phyloP scores from a whole-genome alignment of 1,140 invertebrate species.

The Apis laboriosa region DNA sequence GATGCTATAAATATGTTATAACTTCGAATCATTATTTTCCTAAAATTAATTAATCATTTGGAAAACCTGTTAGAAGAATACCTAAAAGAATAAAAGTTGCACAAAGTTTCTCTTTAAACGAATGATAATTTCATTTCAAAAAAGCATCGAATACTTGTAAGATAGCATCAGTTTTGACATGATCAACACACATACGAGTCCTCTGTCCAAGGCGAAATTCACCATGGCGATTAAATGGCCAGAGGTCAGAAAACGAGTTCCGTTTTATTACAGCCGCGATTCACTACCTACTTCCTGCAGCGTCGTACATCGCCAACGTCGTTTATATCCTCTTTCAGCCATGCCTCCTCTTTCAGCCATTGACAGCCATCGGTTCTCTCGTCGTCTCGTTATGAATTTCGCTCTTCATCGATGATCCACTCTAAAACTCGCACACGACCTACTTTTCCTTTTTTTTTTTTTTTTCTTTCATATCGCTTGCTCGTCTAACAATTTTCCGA shows the following conservation, averaged over 20 bases:
- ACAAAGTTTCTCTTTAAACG: no score
- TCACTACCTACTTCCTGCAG: slow-evolving; percentile 42
- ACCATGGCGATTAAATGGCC: slow-evolving; percentile 12
- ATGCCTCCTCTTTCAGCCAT: neutral
- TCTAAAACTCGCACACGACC: neutral
- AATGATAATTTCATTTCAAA: no score
- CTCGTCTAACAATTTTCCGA: no score
- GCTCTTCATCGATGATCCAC: neutral
- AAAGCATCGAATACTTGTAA: no score
- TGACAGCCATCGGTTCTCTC: neutral
- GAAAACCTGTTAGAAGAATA: no score
- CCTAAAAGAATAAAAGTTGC: no score
- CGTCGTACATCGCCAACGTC: neutral
- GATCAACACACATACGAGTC: neutral
- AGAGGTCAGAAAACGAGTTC: slow-evolving; percentile 44
- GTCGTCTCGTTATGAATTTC: neutral
- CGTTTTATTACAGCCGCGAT: slow-evolving; percentile 39
- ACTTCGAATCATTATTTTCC: no score
- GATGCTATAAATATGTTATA: no score
- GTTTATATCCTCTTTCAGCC: slow-evolving; percentile 23
- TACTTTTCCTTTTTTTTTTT: neutral
- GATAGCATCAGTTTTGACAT: no score
- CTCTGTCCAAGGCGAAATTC: slow-evolving; percentile 20
- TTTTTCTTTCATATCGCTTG: no score
- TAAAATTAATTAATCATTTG: no score